phyloP scores from a whole-genome alignment of 2,888 invertebrate genomes.

The Conomelus anceps region DNA sequence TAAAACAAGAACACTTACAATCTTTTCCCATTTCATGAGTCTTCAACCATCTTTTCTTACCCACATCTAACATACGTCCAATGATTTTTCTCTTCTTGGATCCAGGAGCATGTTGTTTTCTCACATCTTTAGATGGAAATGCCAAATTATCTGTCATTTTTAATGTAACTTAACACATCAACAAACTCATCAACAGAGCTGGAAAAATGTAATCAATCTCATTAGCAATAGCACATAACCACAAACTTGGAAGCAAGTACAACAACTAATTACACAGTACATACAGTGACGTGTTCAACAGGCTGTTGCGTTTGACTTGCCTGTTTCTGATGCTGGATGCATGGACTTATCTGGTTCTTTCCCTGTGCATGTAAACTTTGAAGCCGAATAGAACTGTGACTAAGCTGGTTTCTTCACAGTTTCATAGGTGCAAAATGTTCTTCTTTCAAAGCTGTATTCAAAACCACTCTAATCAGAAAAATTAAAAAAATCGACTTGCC shows the following conservation, averaged over 20 bases:
- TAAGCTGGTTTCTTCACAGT: not conserved
- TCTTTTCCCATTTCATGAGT: conserved; percentile 20
- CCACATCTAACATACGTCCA: conserved; percentile 4
- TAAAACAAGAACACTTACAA: conserved; percentile 10
- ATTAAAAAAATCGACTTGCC: not conserved
- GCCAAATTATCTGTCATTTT: too few relatives aligned
- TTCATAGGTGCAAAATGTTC: not conserved
- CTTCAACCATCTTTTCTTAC: conserved; percentile 2
- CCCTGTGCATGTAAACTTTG: not conserved
- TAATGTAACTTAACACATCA: not conserved
- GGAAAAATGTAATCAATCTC: not conserved
- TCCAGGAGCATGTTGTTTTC: not conserved
- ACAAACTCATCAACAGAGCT: not conserved
- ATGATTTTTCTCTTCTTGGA: conserved; percentile 15
- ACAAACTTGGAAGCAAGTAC: not conserved
- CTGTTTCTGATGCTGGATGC: not conserved
- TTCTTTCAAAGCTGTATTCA: not conserved
- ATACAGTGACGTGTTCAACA: not conserved
- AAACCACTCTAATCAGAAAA: not conserved
- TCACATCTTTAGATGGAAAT: too few relatives aligned
- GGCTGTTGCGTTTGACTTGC: not conserved
- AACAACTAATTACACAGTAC: not conserved
- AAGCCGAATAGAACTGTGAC: not conserved
- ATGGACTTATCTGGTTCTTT: not conserved
- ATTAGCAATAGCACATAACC: not conserved